A percentile compares a stretch with the other conserved stretches of the same genome.
Conservation (phyloP, 2,888 invertebrate species). For the Zootermopsis nevadensis region DNA sequence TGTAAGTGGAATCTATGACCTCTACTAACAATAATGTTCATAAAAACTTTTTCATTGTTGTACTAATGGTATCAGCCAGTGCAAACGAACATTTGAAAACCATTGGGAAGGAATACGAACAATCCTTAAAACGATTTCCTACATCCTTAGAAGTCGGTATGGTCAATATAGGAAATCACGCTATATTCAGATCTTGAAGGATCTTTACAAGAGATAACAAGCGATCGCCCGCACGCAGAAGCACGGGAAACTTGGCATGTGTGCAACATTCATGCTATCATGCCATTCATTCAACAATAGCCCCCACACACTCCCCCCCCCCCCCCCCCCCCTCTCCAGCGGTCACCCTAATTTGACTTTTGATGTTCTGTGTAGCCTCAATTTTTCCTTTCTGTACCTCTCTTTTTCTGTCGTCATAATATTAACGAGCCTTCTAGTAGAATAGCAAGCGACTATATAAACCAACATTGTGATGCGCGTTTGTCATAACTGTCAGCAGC, state of each 20-base stretch:
- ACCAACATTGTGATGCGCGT: conserved; percentile 44
- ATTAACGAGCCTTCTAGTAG: conserved; percentile 36
- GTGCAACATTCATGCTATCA: not conserved
- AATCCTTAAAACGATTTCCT: not conserved
- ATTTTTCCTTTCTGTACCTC: conserved; percentile 22
- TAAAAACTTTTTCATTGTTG: no score
- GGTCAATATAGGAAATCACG: not conserved
- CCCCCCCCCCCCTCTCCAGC: not conserved
- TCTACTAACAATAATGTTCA: no score
- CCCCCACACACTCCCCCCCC: not conserved
- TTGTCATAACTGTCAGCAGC: conserved; percentile 48
- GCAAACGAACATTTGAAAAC: no score
- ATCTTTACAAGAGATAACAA: conserved; percentile 14
- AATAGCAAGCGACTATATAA: conserved; percentile 40
- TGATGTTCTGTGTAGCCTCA: conserved; percentile 42
- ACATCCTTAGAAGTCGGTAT: not conserved
- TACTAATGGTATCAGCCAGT: no score
- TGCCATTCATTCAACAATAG: conserved; percentile 2
- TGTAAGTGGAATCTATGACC: no score
- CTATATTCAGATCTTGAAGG: not conserved
- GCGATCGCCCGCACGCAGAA: not conserved
- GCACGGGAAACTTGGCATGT: conserved; percentile 10
- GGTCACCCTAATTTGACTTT: conserved; percentile 50
- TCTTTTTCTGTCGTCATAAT: conserved; percentile 25
- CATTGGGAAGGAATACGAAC: not conserved